Conservation (phyloP, 2,888 invertebrate species). For the Luffia ferchaultella region DNA sequence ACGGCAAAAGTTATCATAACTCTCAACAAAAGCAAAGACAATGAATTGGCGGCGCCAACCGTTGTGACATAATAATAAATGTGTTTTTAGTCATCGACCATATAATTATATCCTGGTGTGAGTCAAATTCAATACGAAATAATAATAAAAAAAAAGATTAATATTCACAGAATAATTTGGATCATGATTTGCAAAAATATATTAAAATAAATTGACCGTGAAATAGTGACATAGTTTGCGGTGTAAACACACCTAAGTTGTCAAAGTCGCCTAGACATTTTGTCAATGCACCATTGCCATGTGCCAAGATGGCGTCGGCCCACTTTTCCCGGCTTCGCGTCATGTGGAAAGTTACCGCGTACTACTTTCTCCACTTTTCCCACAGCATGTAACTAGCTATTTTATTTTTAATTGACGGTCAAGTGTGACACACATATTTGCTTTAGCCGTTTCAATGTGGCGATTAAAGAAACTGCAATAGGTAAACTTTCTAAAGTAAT, state of each 20-base stretch:
- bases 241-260: slow-evolving; percentile 16
- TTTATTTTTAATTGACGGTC: slow-evolving; percentile 44
- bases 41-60: background rate
- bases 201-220: background rate
- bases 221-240: slow-evolving; percentile 20
- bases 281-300: slow-evolving; percentile 22
- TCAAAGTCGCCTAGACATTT: slow-evolving; percentile 22
- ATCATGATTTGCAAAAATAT: slow-evolving; percentile 1
- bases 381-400: slow-evolving; percentile 27
- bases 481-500: background rate
- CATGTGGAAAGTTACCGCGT: slow-evolving; percentile 61
- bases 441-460: background rate
- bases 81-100: background rate
- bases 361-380: slow-evolving; percentile 63
- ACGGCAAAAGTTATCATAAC: too few species aligned
- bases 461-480: background rate
- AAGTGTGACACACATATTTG: slow-evolving; percentile 26
- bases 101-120: background rate
- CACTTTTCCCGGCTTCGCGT: slow-evolving; percentile 53
- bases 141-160: background rate
- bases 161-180: background rate
- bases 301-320: slow-evolving; percentile 30
- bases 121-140: background rate
- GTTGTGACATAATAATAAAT: background rate
- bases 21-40: background rate